Evolutionary conservation across 2,888 invertebrate species (phyloP), one percentile per base, ranked within the genome.

Genomic region (Listrodromus nycthemerus): DNA sequence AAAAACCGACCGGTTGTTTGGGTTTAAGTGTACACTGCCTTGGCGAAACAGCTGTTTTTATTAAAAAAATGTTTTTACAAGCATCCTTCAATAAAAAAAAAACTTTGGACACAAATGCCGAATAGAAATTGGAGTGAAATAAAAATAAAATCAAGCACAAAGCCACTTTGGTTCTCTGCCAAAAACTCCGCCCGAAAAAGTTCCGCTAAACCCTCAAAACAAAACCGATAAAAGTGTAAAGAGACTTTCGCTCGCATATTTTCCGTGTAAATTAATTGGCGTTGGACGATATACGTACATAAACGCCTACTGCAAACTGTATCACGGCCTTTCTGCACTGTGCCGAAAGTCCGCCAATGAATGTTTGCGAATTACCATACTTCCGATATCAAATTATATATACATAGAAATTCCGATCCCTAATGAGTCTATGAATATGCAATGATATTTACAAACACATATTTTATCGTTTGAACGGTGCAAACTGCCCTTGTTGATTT

Each of bases 381-480:
- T 76, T 50, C 48, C 52, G 77, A 69, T 80, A 30, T 37, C 13
- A 24, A 69, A 19, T 76, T 75, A 70, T 48, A 61, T 70, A 66
- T 67, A 74, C 61, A 73, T 61, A 80, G 61, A 33, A 67, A 77
- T 65, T 55, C 50, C 55, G 76, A 52, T 65, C 63, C 19, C 45
- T 65, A 52, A 63, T 50, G 73, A 69, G 67, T 81, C 65, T 63
- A 84, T 86, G 86, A 83, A 86, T 84, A 86, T 86, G 71, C 84
- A 84, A 79, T 66, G 66, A 52, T 81, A 58, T 82, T 86, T 82
- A 80, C 61, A 76, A 70, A 58, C 76, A 79, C 70, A 79, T 83
- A 79, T 81, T 76, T 76, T 65, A 48, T 75, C 41, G 61, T 76
- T 79, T 77, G 78, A 73, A 77, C 27, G 7, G 52, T 50, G 37